Conservation (phyloP, 2,888 invertebrate species). For the Galeopsomyia nigrocyanea region DNA sequence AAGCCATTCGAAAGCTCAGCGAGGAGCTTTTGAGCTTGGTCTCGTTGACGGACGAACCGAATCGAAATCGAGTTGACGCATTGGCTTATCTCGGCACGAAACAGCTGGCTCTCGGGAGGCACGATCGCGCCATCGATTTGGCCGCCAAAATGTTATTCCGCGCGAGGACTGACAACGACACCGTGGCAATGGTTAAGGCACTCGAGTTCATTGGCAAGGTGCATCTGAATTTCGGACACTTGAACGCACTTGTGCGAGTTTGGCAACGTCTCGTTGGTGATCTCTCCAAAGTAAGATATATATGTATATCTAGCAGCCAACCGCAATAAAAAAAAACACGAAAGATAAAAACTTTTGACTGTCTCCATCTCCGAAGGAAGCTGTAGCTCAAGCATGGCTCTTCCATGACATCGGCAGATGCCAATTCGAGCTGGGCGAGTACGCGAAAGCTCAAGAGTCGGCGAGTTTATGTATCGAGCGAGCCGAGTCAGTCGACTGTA, state of each 20-base stretch:
- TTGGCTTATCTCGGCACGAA: constrained; percentile 54
- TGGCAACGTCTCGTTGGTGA: constrained; percentile 55
- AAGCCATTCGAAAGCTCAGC: constrained; percentile 50
- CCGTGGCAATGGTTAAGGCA: constrained; percentile 50
- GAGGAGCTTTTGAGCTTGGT: constrained; percentile 53
- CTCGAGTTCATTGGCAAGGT: constrained; percentile 59
- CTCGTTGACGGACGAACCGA: constrained; percentile 47
- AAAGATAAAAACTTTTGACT: no score
- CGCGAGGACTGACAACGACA: constrained; percentile 52
- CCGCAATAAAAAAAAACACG: no score
- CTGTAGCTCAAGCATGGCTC: constrained; percentile 54
- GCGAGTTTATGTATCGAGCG: constrained; percentile 52
- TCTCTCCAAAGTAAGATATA: constrained; percentile 13
- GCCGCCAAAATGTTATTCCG: constrained; percentile 55
- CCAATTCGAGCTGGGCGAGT: constrained; percentile 57
- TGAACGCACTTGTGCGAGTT: constrained; percentile 56
- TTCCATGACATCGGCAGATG: constrained; percentile 59
- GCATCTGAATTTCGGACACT: constrained; percentile 59
- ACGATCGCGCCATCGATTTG: constrained; percentile 58
- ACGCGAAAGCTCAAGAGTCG: constrained; percentile 50
- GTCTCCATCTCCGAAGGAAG: constrained; percentile 41
- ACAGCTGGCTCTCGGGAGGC: constrained; percentile 55
- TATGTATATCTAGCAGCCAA: no score
- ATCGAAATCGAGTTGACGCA: constrained; percentile 52
- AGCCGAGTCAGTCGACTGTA: constrained; percentile 49